Base-by-base conservation (phyloP, 64 coral and sea anemone genomes). In the Montipora efflorescens region DNA sequence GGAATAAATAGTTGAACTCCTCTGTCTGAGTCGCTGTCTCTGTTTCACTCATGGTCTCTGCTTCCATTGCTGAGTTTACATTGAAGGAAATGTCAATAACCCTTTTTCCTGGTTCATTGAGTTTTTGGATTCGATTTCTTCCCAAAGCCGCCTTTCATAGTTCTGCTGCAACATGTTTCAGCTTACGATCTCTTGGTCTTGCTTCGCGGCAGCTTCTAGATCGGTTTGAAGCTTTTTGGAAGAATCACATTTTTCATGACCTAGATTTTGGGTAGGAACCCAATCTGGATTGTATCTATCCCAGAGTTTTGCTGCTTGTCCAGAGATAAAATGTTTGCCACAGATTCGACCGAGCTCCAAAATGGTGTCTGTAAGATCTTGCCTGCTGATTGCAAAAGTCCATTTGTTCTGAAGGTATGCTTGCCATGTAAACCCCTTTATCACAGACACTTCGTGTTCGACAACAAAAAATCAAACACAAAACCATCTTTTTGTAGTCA, bases 1-100 rank as follows among this genome's bases (percentile, higher is more conserved):
- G 83, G 88, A 93, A 90, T 66, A 93, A 87, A 80, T 92, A 92
- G 70, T 92, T 80, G 48, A 93, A 80, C 71, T 87, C 82, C 83
- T 93, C 82, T 64, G 91, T 93, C 88, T 87, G 91, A 49, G 91
- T 93, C 49, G 77, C 83, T 84, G 75, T 87, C 59, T 83, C 91
- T 18, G 68, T 71, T 71, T 71, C 68, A 71, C 19, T 68, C 58
- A 79, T 75, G 79, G 91, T 77, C 76, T 93, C 83, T n/a, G 72
- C 82, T 68, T 73, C 62, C 67, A 84, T 79, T 19, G 75, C 36
- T 68, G 51, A 52, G 67, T 93, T 55, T 19, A n/a, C 49, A 20
- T 80, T 59, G 28, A 87, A 93, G 12, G 22, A 48, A 75, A 67
- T 87, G 19, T 20, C 9, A 84, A 79, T 87, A 20, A 86, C 25